These are phyloP conservation scores for Parus major DNA, from an alignment of 2,113 vertebrate genomes.

Conservation along the genomic window DNA sequence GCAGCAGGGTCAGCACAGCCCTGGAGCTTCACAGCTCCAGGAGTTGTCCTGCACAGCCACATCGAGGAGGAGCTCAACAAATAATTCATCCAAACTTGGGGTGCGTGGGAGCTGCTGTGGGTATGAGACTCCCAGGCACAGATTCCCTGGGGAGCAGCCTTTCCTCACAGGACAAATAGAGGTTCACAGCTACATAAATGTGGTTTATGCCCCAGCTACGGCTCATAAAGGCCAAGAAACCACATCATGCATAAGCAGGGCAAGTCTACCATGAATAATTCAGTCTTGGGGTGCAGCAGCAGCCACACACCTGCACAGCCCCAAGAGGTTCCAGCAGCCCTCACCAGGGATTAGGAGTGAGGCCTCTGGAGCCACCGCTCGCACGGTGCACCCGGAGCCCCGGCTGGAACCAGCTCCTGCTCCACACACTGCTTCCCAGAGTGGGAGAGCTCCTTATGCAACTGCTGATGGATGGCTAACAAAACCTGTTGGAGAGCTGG, in stretches of 20 bases:
- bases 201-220: background rate
- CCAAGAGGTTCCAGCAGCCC: fast-evolving
- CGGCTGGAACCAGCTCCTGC: background rate
- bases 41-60: background rate
- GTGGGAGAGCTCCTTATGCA: background rate
- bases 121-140: background rate
- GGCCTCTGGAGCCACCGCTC: fast-evolving
- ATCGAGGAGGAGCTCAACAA: fast-evolving
- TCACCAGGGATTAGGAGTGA: fast-evolving
- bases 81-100: background rate
- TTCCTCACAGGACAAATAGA: background rate
- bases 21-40: fast-evolving
- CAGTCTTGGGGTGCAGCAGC: background rate
- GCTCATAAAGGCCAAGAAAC: conserved; percentile 7
- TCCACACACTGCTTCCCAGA: fast-evolving
- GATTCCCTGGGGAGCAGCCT: background rate
- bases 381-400: fast-evolving
- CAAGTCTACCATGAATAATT: background rate
- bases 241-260: background rate
- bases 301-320: background rate
- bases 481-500: background rate
- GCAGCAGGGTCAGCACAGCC: background rate
- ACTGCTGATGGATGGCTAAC: background rate
- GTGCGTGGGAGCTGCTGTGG: fast-evolving
- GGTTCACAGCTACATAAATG: background rate